Base-by-base conservation (phyloP, 2,888 invertebrate species). In the Trichogramma dendrolimi region DNA sequence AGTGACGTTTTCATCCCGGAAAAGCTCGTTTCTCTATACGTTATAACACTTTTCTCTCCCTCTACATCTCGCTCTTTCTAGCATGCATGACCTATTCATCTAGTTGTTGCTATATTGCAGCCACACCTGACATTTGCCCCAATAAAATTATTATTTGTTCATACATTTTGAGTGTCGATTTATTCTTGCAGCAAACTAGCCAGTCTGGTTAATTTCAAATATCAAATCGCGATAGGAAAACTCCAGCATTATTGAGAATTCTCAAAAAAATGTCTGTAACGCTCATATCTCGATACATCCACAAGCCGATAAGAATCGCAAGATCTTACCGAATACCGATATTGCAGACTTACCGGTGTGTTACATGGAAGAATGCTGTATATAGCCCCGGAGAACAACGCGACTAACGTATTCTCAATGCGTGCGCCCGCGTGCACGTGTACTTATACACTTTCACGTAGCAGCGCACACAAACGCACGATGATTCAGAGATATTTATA, bases 401-500 rank as follows among this genome's bases (percentile, higher is more conserved):
- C 27, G 27, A 27, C 27, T 27, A 27, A 27, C 27, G 1, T 27
- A 27, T 27, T 27, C 27, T 27, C 27, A 27, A 27, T 27, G 27
- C 27, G 27, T 27, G 27, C 27, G 27, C 27, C 27, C 27, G 27
- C 27, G 27, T 27, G 27, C 27, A 27, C 27, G 27, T 27, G 27
- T 27, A 27, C 27, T 27, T 27, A 27, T 27, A 27, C 27, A 27
- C 27, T 27, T 27, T 27, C 27, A 27, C 27, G 27, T 27, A 27
- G 27, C 27, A 27, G 27, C 27, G 27, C 3, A 27, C 62, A 66
- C 40, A 27, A 63, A 65, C 62, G 65, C 59, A 67, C 73, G 73
- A 75, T 74, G 73, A 75, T 75, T 75, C 75, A 73, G 71, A 71
- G 71, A 73, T 75, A 75, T 75, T 75, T 75, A 75, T 75, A 72